Base-by-base conservation (phyloP, 2,113 vertebrate genomes). In the Pao palembangensis region DNA sequence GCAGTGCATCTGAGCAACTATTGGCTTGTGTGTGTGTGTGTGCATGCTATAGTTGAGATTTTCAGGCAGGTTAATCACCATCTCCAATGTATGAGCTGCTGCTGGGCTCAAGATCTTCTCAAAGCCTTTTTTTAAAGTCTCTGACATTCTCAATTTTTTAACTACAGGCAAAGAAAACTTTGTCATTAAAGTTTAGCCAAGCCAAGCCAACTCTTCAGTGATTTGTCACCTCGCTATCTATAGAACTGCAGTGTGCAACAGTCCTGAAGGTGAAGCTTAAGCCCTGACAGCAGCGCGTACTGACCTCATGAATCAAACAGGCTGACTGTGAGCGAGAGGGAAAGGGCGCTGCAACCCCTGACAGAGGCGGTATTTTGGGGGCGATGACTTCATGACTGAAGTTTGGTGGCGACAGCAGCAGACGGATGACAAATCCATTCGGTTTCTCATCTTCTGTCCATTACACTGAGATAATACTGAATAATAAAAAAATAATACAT, bases 311-410 rank as follows among this genome's bases (percentile, higher is more conserved):
- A 66, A 62, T 71, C 58, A 78, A 65, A 47, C 42, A 6, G 58
- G 64, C 61, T 51, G 46, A 28, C 46, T 49, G 31, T 5, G 56
- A 55, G 64, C 43, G 53, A 58, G 2, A 62, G 61, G 74, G 42
- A 14, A 3, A 53, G 63, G 73, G 69, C 31, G 57, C 67, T 59
- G 11, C 55, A 42, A 55, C 41, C 47, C 58, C 55, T 62, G 61
- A 82, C 50, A 58, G 38, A 55, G 67, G 55, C 7, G 42, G 42
- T 21, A 73, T 84, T 87, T 88, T 81, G 6, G 25, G 74, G 71
- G 68, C 25, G 70, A 85, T 85, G 81, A 88, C 83, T 74, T 88
- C 77, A 83, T 69, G 51, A 59, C 59, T 44, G 47, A 76, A 67
- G 75, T 50, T 76, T 48, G 75, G 73, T 67, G 66, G 38, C 55